These are phyloP conservation scores for Drosophila lacteicornis DNA, from an alignment of 1,140 invertebrate genomes.

Conservation along the genomic window DNA sequence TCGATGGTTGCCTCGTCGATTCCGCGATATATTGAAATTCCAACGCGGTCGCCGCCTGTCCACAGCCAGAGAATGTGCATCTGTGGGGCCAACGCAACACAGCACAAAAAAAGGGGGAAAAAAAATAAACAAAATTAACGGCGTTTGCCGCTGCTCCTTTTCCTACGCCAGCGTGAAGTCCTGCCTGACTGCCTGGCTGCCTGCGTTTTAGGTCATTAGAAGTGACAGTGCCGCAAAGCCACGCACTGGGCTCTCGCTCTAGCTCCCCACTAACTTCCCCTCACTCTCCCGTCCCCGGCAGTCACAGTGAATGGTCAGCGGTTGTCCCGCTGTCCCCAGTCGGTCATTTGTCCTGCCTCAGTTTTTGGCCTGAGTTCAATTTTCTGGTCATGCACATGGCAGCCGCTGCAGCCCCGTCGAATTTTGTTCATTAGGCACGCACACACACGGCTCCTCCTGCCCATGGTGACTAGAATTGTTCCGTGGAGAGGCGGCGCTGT, in stretches of 20 bases:
- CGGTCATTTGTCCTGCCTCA: constrained; percentile 73
- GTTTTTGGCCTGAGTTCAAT: constrained; percentile 75
- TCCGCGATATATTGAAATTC: constrained; percentile 47
- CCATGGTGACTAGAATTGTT: constrained; percentile 36
- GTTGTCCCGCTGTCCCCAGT: constrained; percentile 17
- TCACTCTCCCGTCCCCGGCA: neutral
- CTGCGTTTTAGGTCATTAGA: constrained; percentile 66
- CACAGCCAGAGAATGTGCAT: constrained; percentile 24
- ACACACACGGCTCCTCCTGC: constrained; percentile 33
- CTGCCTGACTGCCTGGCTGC: constrained; percentile 5
- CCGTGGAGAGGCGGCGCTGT: constrained; percentile 26
- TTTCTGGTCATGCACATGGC: constrained; percentile 81
- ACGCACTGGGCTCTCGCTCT: constrained; percentile 21
- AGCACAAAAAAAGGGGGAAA: neutral
- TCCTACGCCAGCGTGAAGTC: constrained; percentile 14
- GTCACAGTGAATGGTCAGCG: constrained; percentile 40
- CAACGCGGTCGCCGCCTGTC: constrained; percentile 13
- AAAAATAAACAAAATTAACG: constrained; percentile 73
- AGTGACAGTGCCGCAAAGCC: constrained; percentile 72
- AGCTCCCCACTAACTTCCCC: too few relatives aligned
- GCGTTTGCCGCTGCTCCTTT: constrained; percentile 41
- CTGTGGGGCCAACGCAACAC: constrained; percentile 2
- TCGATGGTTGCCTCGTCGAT: constrained; percentile 18
- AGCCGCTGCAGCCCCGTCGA: constrained; percentile 59
- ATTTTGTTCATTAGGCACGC: constrained; percentile 67